Percentiles rank a stretch among this genome's conserved stretches.
Conservation (phyloP, 2,888 invertebrate species). For the Macrophya annulata region DNA sequence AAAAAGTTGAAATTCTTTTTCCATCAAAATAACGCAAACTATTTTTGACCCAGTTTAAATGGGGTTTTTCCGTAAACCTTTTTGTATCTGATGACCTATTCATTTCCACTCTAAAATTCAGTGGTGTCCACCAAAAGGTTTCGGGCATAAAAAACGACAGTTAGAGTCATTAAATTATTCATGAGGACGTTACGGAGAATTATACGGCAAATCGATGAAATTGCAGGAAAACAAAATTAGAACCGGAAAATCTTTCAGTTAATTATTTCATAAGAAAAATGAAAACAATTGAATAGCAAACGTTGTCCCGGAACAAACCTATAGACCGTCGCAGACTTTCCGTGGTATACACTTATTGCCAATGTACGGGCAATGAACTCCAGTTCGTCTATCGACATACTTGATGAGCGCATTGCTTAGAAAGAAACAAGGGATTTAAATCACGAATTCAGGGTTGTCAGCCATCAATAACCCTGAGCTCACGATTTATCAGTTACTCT, state of each 20-base stretch:
- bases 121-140: not conserved
- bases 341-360: not conserved
- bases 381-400: not conserved
- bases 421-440: not conserved
- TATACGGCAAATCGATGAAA: not conserved
- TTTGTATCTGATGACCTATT: not conserved
- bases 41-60: slow-evolving; percentile 3
- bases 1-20: not conserved
- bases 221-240: not conserved
- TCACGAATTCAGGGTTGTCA: no score
- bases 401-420: not conserved
- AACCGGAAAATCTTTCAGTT: not conserved
- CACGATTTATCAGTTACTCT: no score
- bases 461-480: no score
- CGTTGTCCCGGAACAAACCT: not conserved
- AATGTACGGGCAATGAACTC: slow-evolving; percentile 7
- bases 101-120: not conserved
- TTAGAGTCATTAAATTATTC: not conserved
- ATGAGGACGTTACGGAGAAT: not conserved
- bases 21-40: not conserved
- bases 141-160: not conserved
- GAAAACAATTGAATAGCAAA: not conserved
- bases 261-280: not conserved
- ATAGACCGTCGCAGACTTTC: slow-evolving; percentile 5
- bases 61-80: not conserved